phyloP scores from a whole-genome alignment of 2,113 vertebrate species.

The Marcusenius ussheri region DNA sequence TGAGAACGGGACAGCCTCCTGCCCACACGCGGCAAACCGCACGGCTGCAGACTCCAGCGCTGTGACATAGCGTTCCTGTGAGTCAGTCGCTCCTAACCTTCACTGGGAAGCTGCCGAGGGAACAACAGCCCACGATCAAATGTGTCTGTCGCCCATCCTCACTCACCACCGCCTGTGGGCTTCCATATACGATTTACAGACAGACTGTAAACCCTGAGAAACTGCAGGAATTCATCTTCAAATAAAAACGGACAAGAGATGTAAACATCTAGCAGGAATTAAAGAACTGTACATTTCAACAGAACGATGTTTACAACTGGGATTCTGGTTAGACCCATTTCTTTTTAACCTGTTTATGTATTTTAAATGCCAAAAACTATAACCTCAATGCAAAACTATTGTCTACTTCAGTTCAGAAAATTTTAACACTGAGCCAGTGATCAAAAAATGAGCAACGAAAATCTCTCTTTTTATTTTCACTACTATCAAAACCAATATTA shows the following conservation, averaged over 20 bases:
- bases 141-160: background rate
- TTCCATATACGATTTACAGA: background rate
- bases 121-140: background rate
- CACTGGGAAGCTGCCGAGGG: constrained; percentile 12
- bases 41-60: background rate
- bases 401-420: background rate
- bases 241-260: background rate
- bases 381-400: background rate
- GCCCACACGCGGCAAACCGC: constrained; percentile 15
- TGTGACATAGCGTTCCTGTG: constrained; percentile 21
- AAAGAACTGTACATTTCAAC: background rate
- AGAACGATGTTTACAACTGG: background rate
- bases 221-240: background rate
- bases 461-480: background rate
- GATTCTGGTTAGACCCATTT: background rate
- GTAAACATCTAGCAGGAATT: background rate
- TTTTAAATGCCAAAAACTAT: background rate
- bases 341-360: background rate
- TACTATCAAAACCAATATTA: background rate
- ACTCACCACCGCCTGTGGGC: background rate
- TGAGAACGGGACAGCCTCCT: background rate
- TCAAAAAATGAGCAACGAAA: background rate
- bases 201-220: background rate
- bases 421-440: background rate
- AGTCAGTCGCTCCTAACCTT: constrained; percentile 11